Evolutionary conservation across 2,888 invertebrate species (phyloP), one percentile per base, ranked within the genome.

Genomic region (Cynaeus angustus): DNA sequence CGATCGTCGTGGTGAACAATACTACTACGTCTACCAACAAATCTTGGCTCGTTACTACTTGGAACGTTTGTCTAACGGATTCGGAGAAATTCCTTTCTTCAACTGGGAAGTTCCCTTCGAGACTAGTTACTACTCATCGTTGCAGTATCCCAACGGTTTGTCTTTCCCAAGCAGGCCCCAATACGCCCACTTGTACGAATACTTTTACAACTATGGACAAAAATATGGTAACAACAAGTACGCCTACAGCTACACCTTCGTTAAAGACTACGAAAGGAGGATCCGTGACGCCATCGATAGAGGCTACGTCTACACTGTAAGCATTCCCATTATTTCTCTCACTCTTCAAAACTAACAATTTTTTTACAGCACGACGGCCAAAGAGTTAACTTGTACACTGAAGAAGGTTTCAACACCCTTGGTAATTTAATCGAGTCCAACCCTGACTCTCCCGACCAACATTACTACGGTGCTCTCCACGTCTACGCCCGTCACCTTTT

Each of bases 31-130:
- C 70, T 89, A 92, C 78, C 91, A 91, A 79, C 91, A 93, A 83
- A 77, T 93, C 9, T 77, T 93, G 73, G 88, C 91, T 70, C 90
- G 91, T 74, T 94, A 93, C 84, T 91, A 93, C 80, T 86, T 93
- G 85, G 93, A 94, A 82, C 90, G 94, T 82, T 85, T 93, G 64
- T 90, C 92, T 7, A 90, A 91, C 79, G 90, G 89, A 70, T 86
- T 91, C 53, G 89, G 90, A n/a, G 90, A 91, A 72, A 90, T 93
- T 72, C 86, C 88, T 26, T 86, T 87, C 7, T 86, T 91, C 68
- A 86, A 89, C 26, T 87, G 87, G 78, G 85, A 87, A 70, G 81
- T 83, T 48, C 83, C 87, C 53, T 78, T 91, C 53, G 82, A 88
- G 73, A 85, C 88, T 70, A 91, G 91, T 7, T 92, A 88, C 83